Evolutionary conservation across 2,888 invertebrate species (phyloP).

Genomic region (Drosophila pegasa): DNA sequence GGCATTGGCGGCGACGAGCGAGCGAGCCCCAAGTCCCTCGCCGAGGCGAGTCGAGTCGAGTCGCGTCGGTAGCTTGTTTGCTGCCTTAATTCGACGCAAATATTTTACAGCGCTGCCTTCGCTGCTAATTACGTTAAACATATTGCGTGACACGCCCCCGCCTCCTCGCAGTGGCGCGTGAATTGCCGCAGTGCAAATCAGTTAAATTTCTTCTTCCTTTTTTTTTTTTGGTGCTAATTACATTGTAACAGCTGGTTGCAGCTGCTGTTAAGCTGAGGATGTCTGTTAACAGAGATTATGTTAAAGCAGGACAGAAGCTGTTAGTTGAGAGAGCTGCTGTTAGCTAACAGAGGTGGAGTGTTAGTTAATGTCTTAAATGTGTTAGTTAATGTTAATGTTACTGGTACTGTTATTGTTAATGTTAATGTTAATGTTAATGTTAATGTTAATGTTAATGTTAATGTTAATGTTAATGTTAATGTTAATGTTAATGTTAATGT

Average conservation of each 20-base stretch:
- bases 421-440: no score
- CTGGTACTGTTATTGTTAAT: no score
- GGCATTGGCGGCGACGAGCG: conserved; percentile 44
- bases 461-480: no score
- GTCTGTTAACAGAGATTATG: conserved; percentile 15
- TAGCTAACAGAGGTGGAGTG: neutral
- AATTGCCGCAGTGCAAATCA: conserved; percentile 38
- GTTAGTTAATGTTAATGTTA: no score
- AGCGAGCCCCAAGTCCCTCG: conserved; percentile 19
- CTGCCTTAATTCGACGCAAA: conserved; percentile 76
- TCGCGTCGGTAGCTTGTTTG: conserved; percentile 69
- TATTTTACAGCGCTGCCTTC: conserved; percentile 65
- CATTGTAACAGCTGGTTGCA: conserved; percentile 34
- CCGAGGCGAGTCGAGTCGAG: conserved; percentile 33
- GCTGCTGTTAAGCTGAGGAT: conserved; percentile 23
- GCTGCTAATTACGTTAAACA: conserved; percentile 76
- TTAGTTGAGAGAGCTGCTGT: neutral
- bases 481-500: no score
- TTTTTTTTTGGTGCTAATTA: conserved; percentile 70
- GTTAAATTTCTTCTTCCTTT: conserved; percentile 26
- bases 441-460: no score
- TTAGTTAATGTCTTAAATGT: no score
- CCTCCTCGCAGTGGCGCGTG: neutral
- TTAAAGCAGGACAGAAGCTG: no score
- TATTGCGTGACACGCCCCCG: conserved; percentile 70